Evolutionary conservation across 92 coral and sea anemone species (phyloP), one percentile per base, ranked within the genome.

Genomic region (Chrysogorgia sp.): DNA sequence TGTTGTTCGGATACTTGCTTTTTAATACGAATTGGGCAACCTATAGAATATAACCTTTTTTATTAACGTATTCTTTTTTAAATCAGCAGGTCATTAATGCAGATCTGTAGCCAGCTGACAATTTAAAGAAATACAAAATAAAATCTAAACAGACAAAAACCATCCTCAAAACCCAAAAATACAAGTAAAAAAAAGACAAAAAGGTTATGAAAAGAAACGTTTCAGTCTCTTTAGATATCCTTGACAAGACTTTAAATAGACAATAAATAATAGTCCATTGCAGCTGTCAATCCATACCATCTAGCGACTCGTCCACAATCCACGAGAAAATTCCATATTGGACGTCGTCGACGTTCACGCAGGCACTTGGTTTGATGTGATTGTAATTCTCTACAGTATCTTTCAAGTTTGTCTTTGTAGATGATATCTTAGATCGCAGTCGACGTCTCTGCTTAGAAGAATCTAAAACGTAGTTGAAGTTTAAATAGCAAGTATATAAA

Each of bases 381-480:
- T 80, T 80, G 66, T 80, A 67, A 28, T 41, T 56, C 20, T 41
- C 61, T 33, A 67, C 67, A 37, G 50, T 21, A 19, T 47, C 67
- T 63, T 21, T 56, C 13, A 78, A 30, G 60, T 52, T 69, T 29
- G 3, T 29, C 45, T 78, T 78, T 20, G 58, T 40, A n/a, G 70
- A 62, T 40, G 83, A 34, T 29, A 78, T 31, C 26, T 78, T 78
- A 0, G 75, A 30, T 40, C 83, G 55, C 37, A 78, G 20, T 23
- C 83, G 83, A 62, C 72, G 70, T 65, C 74, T 78, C 47, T 80
- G 84, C 25, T 80, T 80, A 22, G 84, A 80, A 14, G 84, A 80
- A 52, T 80, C 84, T 80, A 49, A 41, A 68, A 68, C 43, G 43
- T n/a, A n/a, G n/a, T n/a, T n/a, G 12, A 37, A 5, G 12, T 5